Base-by-base conservation (phyloP, 2,113 vertebrate genomes). In the Phocoena phocoena region DNA sequence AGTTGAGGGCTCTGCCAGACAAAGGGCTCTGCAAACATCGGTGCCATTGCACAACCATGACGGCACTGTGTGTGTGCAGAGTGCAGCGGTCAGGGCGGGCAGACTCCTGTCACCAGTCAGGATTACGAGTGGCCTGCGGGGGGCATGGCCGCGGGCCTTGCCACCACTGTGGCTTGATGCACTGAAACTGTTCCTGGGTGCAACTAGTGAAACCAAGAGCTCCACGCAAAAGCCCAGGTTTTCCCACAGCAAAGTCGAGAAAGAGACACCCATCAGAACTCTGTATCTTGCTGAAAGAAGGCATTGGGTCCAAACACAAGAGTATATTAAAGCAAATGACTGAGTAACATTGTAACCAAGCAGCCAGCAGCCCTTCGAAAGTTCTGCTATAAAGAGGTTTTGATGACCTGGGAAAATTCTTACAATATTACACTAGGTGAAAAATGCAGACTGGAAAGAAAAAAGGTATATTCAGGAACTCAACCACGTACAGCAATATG, bases 191-290 rank as follows among this genome's bases (percentile, higher is more conserved):
- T 33, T 83, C 38, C 28, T 79, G 36, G 62, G 50, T 26, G 33
- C 31, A 60, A 28, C 9, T 36, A 33, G 38, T 23, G 12, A 73
- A 74, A 65, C 15, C 15, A 17, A 80, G 71, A 83, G 20, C 41
- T 58, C 79, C 31, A 21, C 0, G 8, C 0, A 3, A 76, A 82
- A 76, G 44, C 26, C n/a, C 33, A 71, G 55, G 62, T 11, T 55
- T 81, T 82, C 81, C 33, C n/a, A 91, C 55, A 38, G 73, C 50
- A 92, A 85, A 88, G 41, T 53, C 12, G 83, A 41, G 55, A 93
- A 79, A 58, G 18, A 81, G 1, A 68, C 11, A 44, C 9, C 23
- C 2, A 41, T 47, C 20, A 92, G 70, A 53, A 41, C 41, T 55
- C 58, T 47, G 3, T 53, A 33, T 26, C 73, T 67, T n/a, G 86